Evolutionary conservation across 2,113 vertebrate genomes (phyloP), one percentile per base, ranked within the genome.

Genomic region (Microcebus lehilahytsara): DNA sequence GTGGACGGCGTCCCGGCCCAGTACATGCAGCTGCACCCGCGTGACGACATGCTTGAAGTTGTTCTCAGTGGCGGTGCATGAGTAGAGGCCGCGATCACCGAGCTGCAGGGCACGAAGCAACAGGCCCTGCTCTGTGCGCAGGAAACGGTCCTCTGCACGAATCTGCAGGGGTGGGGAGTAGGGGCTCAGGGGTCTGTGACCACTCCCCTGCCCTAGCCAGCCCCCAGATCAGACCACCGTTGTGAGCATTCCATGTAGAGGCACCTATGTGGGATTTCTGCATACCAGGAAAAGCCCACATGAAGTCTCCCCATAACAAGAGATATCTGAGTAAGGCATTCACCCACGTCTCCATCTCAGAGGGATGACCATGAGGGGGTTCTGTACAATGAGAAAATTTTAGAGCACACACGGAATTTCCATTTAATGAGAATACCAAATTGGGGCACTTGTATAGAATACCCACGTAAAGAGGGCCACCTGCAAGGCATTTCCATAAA

Each of bases 21-120:
- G 99, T 4, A 99, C 99, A 0, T 99, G 99, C 16, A 99, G 99
- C 98, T 99, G 99, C 97, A 99, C 99, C 95, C 99, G 99, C 60
- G 99, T 99, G 60, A 99, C 99, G 0, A 99, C 98, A 97, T 99
- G 99, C 96, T 99, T 99, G 99, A 99, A 99, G 99, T 99, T 99
- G 98, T 99, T 99, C 99, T 99, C 99, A 0, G 99, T 99, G 98
- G 99, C 99, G 0, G 99, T 99, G 98, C 99, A 99, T 97, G 99
- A 99, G 98, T 99, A 99, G 94, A 99, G 98, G 92, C 99, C 99
- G 0, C 99, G 98, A 75, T 99, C 99, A 0, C 99, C 90, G 0
- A 99, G 98, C 98, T 99, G 99, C 93, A 99, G 98, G 6, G 99
- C 99, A 0, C 99, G 99, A 84, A 99, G 99, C 80, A 99, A 99